A percentile compares a stretch with the other conserved stretches of the same genome.
Evolutionary conservation across 1,140 invertebrate species (phyloP).

Genomic region (Brachionus rubens): DNA sequence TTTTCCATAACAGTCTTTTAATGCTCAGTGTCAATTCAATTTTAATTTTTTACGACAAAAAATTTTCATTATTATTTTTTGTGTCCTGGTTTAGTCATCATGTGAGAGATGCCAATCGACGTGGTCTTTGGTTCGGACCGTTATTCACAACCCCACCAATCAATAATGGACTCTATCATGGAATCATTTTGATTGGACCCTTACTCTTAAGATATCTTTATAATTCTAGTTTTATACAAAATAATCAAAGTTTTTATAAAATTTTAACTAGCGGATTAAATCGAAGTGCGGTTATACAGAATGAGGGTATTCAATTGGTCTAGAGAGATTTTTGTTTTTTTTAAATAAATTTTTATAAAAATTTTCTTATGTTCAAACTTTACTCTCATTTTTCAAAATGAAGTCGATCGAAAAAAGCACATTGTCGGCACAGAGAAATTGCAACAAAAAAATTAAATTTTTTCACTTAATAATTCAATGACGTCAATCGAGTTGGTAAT

Average conservation of each 20-base stretch:
- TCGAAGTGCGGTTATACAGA: too few relatives aligned
- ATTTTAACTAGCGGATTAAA: neutral
- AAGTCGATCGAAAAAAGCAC: too few relatives aligned
- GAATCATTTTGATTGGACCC: neutral
- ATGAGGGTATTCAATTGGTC: conserved; percentile 9
- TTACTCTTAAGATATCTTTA: neutral
- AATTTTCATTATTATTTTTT: conserved; percentile 47
- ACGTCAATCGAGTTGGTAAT: too few relatives aligned
- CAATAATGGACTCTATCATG: neutral
- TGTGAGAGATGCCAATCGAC: conserved; percentile 52
- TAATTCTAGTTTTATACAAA: conserved; percentile 14
- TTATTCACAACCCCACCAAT: conserved; percentile 51
- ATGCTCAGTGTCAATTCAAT: conserved; percentile 47
- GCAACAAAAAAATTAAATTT: too few relatives aligned
- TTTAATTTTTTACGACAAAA: conserved; percentile 40
- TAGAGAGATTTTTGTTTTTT: neutral
- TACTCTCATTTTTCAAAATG: too few relatives aligned
- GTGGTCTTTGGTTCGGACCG: conserved; percentile 54
- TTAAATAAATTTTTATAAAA: neutral
- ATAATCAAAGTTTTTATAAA: neutral
- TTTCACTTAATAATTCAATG: too few relatives aligned
- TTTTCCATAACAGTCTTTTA: conserved; percentile 53
- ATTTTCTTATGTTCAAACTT: neutral
- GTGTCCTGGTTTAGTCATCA: conserved; percentile 54
- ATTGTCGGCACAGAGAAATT: too few relatives aligned